These are phyloP conservation scores for Nannoperca obscura DNA, from an alignment of 2,797 vertebrate genomes.

Conservation along the genomic window DNA sequence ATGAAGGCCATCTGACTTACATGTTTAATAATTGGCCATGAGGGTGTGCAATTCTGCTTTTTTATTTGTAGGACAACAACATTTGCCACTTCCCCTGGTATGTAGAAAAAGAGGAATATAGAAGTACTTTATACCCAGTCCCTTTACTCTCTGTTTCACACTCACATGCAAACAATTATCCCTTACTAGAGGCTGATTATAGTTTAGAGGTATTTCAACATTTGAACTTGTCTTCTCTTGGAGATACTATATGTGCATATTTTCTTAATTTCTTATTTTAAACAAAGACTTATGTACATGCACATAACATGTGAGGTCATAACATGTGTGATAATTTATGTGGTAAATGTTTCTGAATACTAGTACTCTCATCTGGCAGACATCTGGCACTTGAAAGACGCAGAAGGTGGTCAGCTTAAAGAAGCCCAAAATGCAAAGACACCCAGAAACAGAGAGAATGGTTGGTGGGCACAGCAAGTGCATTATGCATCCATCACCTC, in stretches of 20 bases:
- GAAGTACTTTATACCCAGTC: background rate
- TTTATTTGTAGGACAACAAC: background rate
- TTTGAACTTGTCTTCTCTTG: background rate
- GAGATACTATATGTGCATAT: background rate
- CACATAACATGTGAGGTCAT: background rate
- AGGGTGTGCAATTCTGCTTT: background rate
- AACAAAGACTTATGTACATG: background rate
- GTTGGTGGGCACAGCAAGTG: constrained; percentile 6
- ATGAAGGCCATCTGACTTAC: constrained; percentile 27
- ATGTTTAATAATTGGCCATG: constrained; percentile 24
- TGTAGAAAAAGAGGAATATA: background rate
- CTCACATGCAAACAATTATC: constrained; percentile 10
- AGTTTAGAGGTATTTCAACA: background rate
- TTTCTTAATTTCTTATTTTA: background rate
- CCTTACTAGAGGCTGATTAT: background rate
- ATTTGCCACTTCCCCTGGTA: background rate
- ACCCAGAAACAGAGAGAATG: background rate
- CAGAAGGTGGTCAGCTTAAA: constrained; percentile 75
- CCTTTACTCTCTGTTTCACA: background rate
- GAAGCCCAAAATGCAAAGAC: constrained; percentile 54
- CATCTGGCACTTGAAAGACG: constrained; percentile 79
- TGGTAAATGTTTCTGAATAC: constrained; percentile 10
- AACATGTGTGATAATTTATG: background rate
- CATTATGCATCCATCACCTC: constrained; percentile 16
- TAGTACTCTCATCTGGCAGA: constrained; percentile 50